These are phyloP conservation scores for Aporophyla nigra DNA, from an alignment of 2,888 invertebrate species.

Conservation along the genomic window DNA sequence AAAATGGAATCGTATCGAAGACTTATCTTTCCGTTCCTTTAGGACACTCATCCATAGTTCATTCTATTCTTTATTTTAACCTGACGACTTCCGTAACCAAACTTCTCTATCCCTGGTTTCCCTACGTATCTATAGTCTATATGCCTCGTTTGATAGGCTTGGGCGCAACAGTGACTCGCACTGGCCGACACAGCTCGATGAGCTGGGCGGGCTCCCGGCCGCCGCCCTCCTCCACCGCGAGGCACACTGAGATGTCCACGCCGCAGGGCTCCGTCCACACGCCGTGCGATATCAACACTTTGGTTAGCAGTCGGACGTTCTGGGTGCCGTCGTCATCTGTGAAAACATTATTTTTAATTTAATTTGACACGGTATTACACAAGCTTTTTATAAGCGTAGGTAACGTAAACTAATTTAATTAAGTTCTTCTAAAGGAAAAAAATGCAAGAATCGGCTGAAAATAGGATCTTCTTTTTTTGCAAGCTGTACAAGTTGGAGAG, in stretches of 20 bases:
- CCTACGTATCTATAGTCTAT: conserved; percentile 59
- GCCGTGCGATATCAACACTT: conserved; percentile 96
- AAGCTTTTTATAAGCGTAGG: not conserved
- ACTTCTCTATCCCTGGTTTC: not conserved
- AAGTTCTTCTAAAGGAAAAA: not conserved
- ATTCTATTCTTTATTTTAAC: not conserved
- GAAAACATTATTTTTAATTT: not conserved
- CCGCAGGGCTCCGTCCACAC: conserved; percentile 98
- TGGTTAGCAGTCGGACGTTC: conserved; percentile 94
- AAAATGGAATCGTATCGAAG: not conserved
- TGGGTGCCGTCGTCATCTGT: conserved; percentile 90
- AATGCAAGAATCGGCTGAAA: not conserved
- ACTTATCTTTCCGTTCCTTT: not conserved
- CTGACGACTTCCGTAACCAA: not conserved
- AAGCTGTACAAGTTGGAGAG: too few relatives aligned
- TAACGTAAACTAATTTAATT: not conserved
- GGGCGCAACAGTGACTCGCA: conserved; percentile 96
- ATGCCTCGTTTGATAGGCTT: conserved; percentile 96
- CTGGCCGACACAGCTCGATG: conserved; percentile 96
- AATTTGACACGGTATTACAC: not conserved
- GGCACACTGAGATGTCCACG: conserved; percentile 95
- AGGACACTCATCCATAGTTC: not conserved
- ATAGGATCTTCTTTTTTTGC: not conserved
- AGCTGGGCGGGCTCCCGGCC: conserved; percentile 86
- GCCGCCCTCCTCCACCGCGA: conserved; percentile 92